These are phyloP conservation scores for Drosophila jambulina DNA, from an alignment of 1,140 invertebrate genomes.

Conservation along the genomic window DNA sequence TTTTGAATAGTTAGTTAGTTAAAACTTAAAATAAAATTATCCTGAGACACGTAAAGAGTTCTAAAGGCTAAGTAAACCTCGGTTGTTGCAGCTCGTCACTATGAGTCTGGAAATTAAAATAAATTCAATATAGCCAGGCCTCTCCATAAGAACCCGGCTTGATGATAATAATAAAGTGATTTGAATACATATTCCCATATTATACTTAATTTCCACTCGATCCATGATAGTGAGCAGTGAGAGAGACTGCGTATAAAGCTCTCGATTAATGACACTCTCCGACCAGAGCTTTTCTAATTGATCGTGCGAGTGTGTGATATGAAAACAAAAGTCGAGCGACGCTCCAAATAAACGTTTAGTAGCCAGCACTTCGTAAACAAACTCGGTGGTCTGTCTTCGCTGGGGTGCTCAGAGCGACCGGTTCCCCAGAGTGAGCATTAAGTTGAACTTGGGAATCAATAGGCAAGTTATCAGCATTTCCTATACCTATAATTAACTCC, in stretches of 20 bases:
- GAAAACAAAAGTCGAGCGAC: slow-evolving; percentile 41
- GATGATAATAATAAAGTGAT: too few species aligned
- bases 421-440: slow-evolving; percentile 36
- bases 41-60: not conserved
- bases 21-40: too few species aligned
- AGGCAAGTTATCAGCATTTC: slow-evolving; percentile 19
- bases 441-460: slow-evolving; percentile 31
- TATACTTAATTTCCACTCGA: slow-evolving; percentile 10
- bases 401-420: slow-evolving; percentile 31
- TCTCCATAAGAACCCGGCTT: not conserved
- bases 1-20: too few species aligned
- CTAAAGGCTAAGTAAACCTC: not conserved
- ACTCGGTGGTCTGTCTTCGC: slow-evolving; percentile 29
- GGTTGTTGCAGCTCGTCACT: not conserved
- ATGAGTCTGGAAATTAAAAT: not conserved
- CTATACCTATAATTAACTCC: slow-evolving; percentile 2
- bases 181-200: slow-evolving; percentile 7
- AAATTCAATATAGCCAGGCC: not conserved
- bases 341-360: slow-evolving; percentile 51
- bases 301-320: slow-evolving; percentile 22
- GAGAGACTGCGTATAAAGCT: slow-evolving; percentile 33
- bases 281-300: slow-evolving; percentile 57
- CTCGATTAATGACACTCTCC: slow-evolving; percentile 23
- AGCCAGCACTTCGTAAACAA: slow-evolving; percentile 45
- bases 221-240: slow-evolving; percentile 17